These are phyloP conservation scores for Diphyllodes magnificus DNA, from an alignment of 2,113 vertebrate species.

Conservation along the genomic window DNA sequence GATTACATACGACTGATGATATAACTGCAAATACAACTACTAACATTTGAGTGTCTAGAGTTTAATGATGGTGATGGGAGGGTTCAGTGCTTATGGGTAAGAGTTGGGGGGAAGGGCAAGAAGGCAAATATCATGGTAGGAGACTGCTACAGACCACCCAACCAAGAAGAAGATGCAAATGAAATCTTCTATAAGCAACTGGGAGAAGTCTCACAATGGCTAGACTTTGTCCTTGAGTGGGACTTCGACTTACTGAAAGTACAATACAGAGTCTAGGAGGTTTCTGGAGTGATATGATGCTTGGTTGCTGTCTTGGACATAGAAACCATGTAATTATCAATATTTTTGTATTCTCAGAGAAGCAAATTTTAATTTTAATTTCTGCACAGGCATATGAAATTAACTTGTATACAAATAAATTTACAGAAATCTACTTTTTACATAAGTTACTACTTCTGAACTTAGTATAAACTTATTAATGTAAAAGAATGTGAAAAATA, in stretches of 20 bases:
- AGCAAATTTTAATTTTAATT: background rate
- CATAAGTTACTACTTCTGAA: background rate
- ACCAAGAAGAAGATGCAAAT: background rate
- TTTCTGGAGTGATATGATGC: background rate
- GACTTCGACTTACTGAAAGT: background rate
- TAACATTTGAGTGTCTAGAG: background rate
- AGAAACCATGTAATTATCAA: background rate
- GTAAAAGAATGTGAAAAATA: background rate
- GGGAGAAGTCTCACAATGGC: background rate
- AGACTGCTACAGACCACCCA: background rate
- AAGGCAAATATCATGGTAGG: background rate
- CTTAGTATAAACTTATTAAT: background rate
- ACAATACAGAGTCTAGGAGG: accelerated
- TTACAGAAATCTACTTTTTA: background rate
- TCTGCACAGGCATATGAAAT: background rate
- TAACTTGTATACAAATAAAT: background rate
- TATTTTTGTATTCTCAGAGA: background rate
- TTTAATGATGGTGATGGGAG: no score
- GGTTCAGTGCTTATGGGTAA: no score
- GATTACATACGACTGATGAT: background rate
- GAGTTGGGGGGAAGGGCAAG: background rate
- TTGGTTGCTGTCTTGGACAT: background rate
- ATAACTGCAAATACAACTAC: background rate
- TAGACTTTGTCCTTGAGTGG: background rate
- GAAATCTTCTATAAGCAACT: background rate